Base-by-base conservation (phyloP, 1,140 invertebrate species). In the Druon quercuslanigerum region DNA sequence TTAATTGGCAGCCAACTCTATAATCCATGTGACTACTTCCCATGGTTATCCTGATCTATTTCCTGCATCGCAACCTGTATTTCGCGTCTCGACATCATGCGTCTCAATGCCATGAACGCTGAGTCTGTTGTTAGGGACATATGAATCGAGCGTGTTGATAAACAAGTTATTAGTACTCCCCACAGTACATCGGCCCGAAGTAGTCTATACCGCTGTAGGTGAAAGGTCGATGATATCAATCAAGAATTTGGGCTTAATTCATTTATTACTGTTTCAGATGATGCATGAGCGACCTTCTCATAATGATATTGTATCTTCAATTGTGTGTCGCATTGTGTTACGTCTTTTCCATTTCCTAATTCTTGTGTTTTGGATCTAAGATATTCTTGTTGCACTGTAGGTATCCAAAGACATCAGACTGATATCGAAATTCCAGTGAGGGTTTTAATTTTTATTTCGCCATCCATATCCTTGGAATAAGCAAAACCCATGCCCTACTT, bases 41-140 rank as follows among this genome's bases (percentile, higher is more conserved):
- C n/a, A n/a, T n/a, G n/a, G n/a, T n/a, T n/a, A 1, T 13, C 1
- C 13, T 14, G 1, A 51, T 51, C 3, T 14, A 51, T 51, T n/a
- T 51, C 51, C 16, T 51, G 6, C 13, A 51, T n/a, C 7, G 51
- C 51, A 14, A 20, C 8, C 4, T 19, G 7, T 51, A 72, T 4
- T 14, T 75, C 80, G 11, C 83, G 75, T 19, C 86, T 25, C 0
- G 82, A 52, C 3, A 80, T 82, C 80, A 88, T 84, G 5, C 40
- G 40, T 9, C 40, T 40, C 40, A 40, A 40, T 40, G 4, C 40
- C 40, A 40, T 40, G 40, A 40, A 5, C 8, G 4, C 40, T 7
- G 40, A 40, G 8, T 40, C 40, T 40, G 40, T 40, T 9, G 40
- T 40, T 5, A 40, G 40, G 8, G 40, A 40, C 6, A 40, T 40